Base-by-base conservation (phyloP, 2,888 invertebrate species). In the Agrotis puta region DNA sequence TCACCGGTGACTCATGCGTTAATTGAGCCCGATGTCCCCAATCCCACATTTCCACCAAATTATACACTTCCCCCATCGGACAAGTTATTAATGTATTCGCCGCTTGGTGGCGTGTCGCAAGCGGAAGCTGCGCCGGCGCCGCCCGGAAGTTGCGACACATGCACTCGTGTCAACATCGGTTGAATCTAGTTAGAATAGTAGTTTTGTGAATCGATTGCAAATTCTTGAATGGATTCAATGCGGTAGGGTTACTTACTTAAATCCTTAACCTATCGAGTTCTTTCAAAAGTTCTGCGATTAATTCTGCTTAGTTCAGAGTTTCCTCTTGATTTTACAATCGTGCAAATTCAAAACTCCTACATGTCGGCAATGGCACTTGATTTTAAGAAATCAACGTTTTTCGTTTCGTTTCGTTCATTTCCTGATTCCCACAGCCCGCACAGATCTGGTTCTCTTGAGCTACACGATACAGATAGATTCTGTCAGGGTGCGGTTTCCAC, bases 61-160 rank as follows among this genome's bases (percentile, higher is more conserved):
- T 63, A 67, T 65, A 20, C 50, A 66, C 69, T 73, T 74, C 63
- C 70, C 57, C 56, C 64, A 68, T 61, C 64, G 53, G 59, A 58
- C 64, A 56, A 64, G 57, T 69, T 57, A 67, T 62, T 73, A 50
- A 66, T 65, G 43, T 39, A 63, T 58, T 54, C 39, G 51, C 39
- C 45, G 48, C 9, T 74, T 81, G 76, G 67, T 75, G 70, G 65
- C 57, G 66, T 85, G 79, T 81, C 72, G 85, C 84, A 85, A 85
- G 56, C 83, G 86, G 86, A 86, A 85, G 71, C 74, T 64, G 61
- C 64, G 71, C 69, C 65, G 58, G 74, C 63, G 59, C 45, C 66
- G 67, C 43, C 76, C 79, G 85, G 85, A 84, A 81, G 56, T 74
- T 81, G 63, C 58, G 67, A 85, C 63, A 85, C 43, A 27, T 33